Percentiles rank a stretch among this genome's conserved stretches.
Evolutionary conservation across 2,797 vertebrate genomes (phyloP).

Genomic region (Nasua narica): DNA sequence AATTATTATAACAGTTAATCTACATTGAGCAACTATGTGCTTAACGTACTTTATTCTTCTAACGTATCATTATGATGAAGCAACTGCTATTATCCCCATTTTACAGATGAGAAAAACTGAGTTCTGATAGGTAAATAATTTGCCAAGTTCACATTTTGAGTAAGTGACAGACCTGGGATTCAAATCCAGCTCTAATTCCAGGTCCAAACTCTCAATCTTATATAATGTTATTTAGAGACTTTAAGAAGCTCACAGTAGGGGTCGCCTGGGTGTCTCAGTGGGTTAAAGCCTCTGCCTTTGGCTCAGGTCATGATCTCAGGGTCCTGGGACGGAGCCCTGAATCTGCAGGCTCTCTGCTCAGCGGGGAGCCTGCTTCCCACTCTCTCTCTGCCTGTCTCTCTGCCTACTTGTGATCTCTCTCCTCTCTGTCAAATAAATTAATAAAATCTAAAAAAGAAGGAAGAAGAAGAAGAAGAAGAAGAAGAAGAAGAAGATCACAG

Average conservation of each 20-base stretch:
- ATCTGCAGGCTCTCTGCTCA: too few relatives aligned
- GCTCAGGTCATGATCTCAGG: too few relatives aligned
- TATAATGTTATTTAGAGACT: neutral
- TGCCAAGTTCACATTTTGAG: neutral
- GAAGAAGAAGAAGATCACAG: neutral
- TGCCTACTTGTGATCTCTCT: too few relatives aligned
- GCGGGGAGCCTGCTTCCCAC: too few relatives aligned
- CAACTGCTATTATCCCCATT: neutral
- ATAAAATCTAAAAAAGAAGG: too few relatives aligned
- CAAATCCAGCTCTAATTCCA: neutral
- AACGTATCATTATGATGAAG: neutral
- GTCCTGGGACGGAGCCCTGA: too few relatives aligned
- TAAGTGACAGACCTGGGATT: neutral
- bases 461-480: too few relatives aligned
- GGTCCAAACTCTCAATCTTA: neutral
- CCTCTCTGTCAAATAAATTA: too few relatives aligned
- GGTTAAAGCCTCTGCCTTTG: too few relatives aligned
- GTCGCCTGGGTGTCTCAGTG: too few relatives aligned
- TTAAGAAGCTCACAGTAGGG: neutral
- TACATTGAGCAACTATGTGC: neutral
- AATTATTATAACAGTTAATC: neutral
- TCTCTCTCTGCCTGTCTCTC: too few relatives aligned
- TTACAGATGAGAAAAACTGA: constrained; percentile 15
- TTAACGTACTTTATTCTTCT: neutral
- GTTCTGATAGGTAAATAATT: neutral